Evolutionary conservation across 2,888 invertebrate genomes (phyloP).

Genomic region (Neelides folsomi): DNA sequence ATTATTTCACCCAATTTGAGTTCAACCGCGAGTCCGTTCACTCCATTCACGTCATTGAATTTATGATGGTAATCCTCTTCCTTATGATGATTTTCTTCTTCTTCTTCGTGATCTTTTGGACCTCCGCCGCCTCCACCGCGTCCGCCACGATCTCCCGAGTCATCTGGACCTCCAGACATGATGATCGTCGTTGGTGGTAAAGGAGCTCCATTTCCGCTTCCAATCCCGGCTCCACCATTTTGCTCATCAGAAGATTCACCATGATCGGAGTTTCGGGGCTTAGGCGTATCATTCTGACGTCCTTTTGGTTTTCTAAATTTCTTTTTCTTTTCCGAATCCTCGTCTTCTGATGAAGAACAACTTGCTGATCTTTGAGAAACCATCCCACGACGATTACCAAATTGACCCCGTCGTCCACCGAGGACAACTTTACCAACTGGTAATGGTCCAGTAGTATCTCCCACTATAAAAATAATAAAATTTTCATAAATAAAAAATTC

Average conservation of each 20-base stretch:
- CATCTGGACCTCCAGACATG: slow-evolving; percentile 2
- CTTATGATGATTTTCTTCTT: slow-evolving; percentile 4
- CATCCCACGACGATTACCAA: slow-evolving; percentile 13
- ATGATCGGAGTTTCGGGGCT: slow-evolving; percentile 35
- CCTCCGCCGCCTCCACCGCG: slow-evolving; percentile 4
- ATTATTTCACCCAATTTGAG: neutral
- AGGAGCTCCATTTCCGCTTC: slow-evolving; percentile 27
- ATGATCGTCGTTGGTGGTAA: neutral
- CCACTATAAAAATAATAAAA: slow-evolving; percentile 4
- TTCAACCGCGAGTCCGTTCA: neutral
- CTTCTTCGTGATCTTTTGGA: slow-evolving; percentile 1
- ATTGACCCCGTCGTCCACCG: slow-evolving; percentile 4
- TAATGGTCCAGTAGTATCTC: slow-evolving; percentile 14
- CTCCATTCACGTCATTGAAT: slow-evolving; percentile 4
- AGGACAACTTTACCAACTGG: slow-evolving; percentile 6
- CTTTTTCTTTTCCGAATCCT: slow-evolving; percentile 21
- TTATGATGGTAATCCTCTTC: neutral
- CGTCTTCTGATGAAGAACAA: slow-evolving; percentile 18
- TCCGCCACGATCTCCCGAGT: slow-evolving; percentile 2
- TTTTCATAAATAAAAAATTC: too few species aligned
- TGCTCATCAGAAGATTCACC: slow-evolving; percentile 77
- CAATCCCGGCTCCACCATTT: slow-evolving; percentile 44
- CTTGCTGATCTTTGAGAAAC: slow-evolving; percentile 18
- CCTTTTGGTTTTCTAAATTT: slow-evolving; percentile 7
- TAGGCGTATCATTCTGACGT: slow-evolving; percentile 8